phyloP scores from a whole-genome alignment of 1,140 invertebrate genomes.

The Grapholita molesta region DNA sequence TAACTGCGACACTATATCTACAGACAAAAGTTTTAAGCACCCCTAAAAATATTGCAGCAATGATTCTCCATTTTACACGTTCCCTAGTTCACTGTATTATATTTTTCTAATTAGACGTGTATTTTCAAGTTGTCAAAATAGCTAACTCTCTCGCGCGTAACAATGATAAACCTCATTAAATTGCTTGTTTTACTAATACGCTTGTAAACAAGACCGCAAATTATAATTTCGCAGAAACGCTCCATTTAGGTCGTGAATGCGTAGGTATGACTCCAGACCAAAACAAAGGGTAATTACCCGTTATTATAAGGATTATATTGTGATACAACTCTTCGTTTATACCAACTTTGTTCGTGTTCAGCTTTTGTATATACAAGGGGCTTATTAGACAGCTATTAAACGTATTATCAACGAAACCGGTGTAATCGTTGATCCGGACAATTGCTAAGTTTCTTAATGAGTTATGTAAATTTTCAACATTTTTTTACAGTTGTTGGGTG shows the following conservation, averaged over 20 bases:
- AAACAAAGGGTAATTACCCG: slow-evolving; percentile 42
- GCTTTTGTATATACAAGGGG: slow-evolving; percentile 41
- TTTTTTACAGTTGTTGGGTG: no score
- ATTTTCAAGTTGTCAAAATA: no score
- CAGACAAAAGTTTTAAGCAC: no score
- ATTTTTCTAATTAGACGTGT: no score
- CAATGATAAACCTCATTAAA: slow-evolving; percentile 7
- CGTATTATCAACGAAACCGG: slow-evolving; percentile 42
- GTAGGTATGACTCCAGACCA: slow-evolving; percentile 11
- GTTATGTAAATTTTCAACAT: no score
- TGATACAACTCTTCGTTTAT: slow-evolving; percentile 35
- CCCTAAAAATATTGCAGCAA: no score
- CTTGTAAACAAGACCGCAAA: slow-evolving; percentile 15
- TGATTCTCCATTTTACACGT: no score
- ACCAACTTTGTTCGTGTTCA: slow-evolving; percentile 32
- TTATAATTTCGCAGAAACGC: slow-evolving; percentile 21
- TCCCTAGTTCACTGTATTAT: no score
- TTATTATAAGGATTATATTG: slow-evolving; percentile 39
- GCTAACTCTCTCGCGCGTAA: background rate
- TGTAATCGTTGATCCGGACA: slow-evolving; percentile 42
- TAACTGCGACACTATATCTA: no score
- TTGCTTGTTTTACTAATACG: background rate
- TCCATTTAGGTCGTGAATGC: slow-evolving; percentile 14
- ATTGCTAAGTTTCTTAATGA: slow-evolving; percentile 30
- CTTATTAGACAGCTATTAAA: slow-evolving; percentile 53